Conservation (phyloP, 1,140 invertebrate genomes). For the Dendrolimus punctatus region DNA sequence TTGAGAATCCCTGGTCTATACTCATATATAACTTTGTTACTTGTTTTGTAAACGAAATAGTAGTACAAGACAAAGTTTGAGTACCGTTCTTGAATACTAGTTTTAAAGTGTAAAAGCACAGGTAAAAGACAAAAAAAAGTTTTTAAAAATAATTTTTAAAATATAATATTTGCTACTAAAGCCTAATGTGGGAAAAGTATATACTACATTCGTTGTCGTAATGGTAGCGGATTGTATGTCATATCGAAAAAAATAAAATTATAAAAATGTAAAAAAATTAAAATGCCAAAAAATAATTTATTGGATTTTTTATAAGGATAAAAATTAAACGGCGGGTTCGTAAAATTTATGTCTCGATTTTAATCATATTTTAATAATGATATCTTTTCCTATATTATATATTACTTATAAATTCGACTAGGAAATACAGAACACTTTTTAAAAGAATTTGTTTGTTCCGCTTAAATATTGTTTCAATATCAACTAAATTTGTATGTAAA, state of each 20-base stretch:
- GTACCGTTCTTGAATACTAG: neutral
- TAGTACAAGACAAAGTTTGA: no score
- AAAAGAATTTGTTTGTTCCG: no score
- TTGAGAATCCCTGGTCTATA: no score
- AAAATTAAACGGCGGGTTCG: slow-evolving; percentile 1
- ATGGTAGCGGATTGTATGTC: slow-evolving; percentile 23
- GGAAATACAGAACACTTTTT: no score
- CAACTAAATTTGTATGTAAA: no score
- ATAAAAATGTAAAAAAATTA: slow-evolving; percentile 59
- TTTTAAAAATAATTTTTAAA: slow-evolving; percentile 17
- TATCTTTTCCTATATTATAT: no score
- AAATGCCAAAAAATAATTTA: slow-evolving; percentile 35
- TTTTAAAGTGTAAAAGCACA: slow-evolving; percentile 25
- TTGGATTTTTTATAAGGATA: slow-evolving; percentile 33
- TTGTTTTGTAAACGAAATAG: no score
- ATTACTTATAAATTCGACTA: no score
- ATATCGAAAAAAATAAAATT: slow-evolving; percentile 38
- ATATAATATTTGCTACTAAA: slow-evolving; percentile 19
- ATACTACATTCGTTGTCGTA: neutral
- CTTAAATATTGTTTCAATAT: no score
- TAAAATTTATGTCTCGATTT: neutral
- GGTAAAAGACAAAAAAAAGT: slow-evolving; percentile 44
- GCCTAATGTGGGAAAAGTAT: slow-evolving; percentile 5
- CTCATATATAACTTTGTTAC: no score
- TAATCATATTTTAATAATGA: no score